A percentile compares a stretch with the other conserved stretches of the same genome.
These are phyloP conservation scores for Drosophila cardini DNA, from an alignment of 1,140 invertebrate genomes.

Conservation along the genomic window DNA sequence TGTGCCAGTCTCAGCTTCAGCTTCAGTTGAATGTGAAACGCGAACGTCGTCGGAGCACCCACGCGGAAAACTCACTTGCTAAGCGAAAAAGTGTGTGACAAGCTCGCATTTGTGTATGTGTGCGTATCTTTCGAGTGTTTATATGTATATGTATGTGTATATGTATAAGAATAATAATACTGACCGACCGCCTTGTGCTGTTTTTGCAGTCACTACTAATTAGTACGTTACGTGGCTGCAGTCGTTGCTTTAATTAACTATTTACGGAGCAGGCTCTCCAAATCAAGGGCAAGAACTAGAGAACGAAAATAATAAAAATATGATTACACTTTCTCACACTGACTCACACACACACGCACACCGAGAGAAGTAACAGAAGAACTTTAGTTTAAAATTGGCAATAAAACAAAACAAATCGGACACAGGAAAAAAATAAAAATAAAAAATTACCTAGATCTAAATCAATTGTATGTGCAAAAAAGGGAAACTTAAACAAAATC, in stretches of 20 bases:
- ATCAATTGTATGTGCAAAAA: conserved; percentile 49
- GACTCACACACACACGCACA: neutral
- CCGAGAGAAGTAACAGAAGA: conserved; percentile 13
- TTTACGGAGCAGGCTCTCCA: conserved; percentile 21
- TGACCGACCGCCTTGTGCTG: conserved; percentile 23
- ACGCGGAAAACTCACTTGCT: conserved; percentile 29
- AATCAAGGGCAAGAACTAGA: neutral
- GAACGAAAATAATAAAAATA: conserved; percentile 1
- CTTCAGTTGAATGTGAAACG: conserved; percentile 59
- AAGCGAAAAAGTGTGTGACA: conserved; percentile 62
- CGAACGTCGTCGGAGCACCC: conserved; percentile 55
- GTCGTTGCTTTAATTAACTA: conserved; percentile 29
- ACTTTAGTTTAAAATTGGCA: conserved; percentile 36
- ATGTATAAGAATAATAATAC: conserved; percentile 35
- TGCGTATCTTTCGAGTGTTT: conserved; percentile 21
- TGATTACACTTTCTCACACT: neutral
- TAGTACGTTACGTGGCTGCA: conserved; percentile 47
- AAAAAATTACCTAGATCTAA: neutral
- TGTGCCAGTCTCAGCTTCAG: conserved; percentile 47
- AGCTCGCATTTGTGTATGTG: conserved; percentile 29
- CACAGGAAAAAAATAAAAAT: conserved; percentile 17
- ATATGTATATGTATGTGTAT: conserved; percentile 18
- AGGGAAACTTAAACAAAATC: conserved; percentile 58
- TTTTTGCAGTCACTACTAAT: conserved; percentile 59
- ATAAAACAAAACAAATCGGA: conserved; percentile 16